phyloP scores from a whole-genome alignment of 2,888 invertebrate species.

The Ptilodon capucinus region DNA sequence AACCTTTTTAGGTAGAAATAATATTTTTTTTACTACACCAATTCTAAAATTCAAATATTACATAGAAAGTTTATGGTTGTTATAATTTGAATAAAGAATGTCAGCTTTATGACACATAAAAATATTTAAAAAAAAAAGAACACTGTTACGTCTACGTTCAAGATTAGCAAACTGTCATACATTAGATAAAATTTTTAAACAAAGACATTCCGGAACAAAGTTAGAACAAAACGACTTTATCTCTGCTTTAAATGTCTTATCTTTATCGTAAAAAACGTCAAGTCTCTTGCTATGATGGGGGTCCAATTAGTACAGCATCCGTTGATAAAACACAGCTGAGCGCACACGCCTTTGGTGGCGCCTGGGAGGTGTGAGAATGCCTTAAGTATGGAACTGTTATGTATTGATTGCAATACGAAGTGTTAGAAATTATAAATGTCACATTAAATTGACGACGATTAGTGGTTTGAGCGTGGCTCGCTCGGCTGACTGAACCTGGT shows the following conservation, averaged over 20 bases:
- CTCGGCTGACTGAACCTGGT: no score
- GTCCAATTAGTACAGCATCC: slow-evolving; percentile 63
- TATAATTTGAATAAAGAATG: no score
- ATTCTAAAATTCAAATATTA: no score
- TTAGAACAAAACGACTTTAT: not conserved
- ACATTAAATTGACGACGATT: not conserved
- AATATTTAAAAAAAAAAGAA: not conserved
- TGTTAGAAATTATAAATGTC: slow-evolving; percentile 10
- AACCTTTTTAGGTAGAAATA: no score
- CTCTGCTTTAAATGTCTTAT: slow-evolving; percentile 25
- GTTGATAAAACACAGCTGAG: slow-evolving; percentile 49
- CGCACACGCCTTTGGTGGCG: slow-evolving; percentile 53
- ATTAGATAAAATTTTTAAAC: not conserved
- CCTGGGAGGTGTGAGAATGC: slow-evolving; percentile 40
- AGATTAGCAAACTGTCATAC: not conserved
- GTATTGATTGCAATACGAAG: slow-evolving; percentile 21
- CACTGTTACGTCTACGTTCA: not conserved
- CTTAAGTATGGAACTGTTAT: slow-evolving; percentile 25
- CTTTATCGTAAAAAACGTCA: slow-evolving; percentile 27
- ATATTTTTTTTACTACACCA: no score
- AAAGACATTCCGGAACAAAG: not conserved
- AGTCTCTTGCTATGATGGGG: slow-evolving; percentile 41
- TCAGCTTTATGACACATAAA: not conserved
- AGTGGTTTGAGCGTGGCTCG: no score
- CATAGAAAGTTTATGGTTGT: no score